Conservation (phyloP, 2,113 vertebrate species). For the Centropus bengalensis region DNA sequence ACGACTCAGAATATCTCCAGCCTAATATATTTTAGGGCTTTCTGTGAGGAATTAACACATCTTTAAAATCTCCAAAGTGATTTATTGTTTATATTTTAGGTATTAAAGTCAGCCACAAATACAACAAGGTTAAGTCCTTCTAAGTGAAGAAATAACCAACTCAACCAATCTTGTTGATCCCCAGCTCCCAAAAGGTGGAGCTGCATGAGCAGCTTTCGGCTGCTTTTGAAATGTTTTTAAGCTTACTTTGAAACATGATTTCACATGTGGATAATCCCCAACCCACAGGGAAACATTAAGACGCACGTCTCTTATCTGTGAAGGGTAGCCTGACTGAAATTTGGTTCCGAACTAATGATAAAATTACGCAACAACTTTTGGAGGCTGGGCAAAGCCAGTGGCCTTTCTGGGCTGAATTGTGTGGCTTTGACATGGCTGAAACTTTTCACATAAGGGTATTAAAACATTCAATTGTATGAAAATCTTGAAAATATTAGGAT, state of each 20-base stretch:
- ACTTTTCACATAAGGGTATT: neutral
- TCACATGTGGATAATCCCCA: neutral
- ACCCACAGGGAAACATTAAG: neutral
- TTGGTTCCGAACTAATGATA: neutral
- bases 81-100: neutral
- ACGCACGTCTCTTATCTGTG: neutral
- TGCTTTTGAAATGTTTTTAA: neutral
- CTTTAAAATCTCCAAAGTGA: neutral
- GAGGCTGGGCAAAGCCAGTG: neutral
- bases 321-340: neutral
- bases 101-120: neutral
- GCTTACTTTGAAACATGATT: neutral
- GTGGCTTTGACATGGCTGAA: neutral
- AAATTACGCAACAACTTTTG: neutral
- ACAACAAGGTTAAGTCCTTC: neutral
- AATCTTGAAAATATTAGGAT: neutral
- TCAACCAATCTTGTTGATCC: neutral
- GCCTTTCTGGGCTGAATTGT: neutral
- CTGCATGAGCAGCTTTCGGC: conserved; percentile 28
- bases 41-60: neutral
- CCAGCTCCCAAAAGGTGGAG: conserved; percentile 46
- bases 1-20: neutral
- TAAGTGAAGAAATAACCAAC: neutral
- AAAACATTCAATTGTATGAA: neutral
- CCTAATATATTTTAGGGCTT: neutral